Conservation (phyloP, 2,888 invertebrate species). For the Netelia melanura region DNA sequence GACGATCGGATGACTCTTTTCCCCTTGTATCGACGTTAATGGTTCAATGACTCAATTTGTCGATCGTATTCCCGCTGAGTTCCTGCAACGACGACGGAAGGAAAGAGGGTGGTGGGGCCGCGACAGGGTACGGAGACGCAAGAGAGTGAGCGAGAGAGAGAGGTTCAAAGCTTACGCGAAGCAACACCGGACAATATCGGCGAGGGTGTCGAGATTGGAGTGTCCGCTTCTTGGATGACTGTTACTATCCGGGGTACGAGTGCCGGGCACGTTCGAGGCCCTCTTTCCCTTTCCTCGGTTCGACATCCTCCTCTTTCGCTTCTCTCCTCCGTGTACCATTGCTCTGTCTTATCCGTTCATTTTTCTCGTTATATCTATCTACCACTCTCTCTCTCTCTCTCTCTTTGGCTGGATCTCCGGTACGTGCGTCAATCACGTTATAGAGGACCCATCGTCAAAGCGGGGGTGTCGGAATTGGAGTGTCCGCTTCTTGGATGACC, state of each 20-base stretch:
- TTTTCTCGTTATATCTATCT: conserved; percentile 59
- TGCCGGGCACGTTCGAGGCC: conserved; percentile 56
- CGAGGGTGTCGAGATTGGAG: conserved; percentile 82
- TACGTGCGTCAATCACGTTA: conserved; percentile 66
- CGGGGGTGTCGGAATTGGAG: conserved; percentile 82
- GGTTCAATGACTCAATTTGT: conserved; percentile 61
- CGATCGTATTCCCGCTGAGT: conserved; percentile 54
- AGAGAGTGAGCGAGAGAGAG: conserved; percentile 69
- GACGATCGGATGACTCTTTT: conserved; percentile 39
- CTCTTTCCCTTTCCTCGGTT: conserved; percentile 55
- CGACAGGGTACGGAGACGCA: conserved; percentile 74
- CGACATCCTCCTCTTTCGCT: conserved; percentile 63
- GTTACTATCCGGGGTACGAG: conserved; percentile 68
- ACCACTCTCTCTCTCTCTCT: conserved; percentile 3
- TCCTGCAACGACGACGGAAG: conserved; percentile 58
- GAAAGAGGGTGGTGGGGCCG: conserved; percentile 48
- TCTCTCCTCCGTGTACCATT: conserved; percentile 33
- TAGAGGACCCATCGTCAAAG: conserved; percentile 63
- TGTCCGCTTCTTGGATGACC: conserved; percentile 83
- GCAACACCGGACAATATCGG: conserved; percentile 65
- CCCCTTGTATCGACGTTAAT: conserved; percentile 44
- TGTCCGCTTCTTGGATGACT: conserved; percentile 83
- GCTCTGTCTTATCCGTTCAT: conserved; percentile 58
- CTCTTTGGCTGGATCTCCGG: conserved; percentile 60
- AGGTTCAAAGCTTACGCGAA: conserved; percentile 71